Percentiles rank a stretch among this genome's conserved stretches.
These are phyloP conservation scores for Sclerurus mexicanus DNA, from an alignment of 2,113 vertebrate species.

Conservation along the genomic window DNA sequence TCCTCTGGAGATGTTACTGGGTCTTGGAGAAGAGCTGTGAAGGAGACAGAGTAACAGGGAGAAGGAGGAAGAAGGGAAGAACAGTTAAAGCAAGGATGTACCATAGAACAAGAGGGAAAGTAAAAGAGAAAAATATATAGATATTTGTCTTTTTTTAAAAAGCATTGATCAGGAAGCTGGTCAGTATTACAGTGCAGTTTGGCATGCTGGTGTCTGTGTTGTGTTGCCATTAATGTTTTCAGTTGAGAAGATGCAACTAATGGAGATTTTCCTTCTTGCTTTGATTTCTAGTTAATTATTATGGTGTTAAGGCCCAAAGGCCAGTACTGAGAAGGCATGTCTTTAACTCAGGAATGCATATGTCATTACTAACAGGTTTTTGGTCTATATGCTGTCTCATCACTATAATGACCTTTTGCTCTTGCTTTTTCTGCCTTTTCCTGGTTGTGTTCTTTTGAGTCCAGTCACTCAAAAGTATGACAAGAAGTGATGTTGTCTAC, in stretches of 20 bases:
- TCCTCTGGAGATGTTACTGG: background rate
- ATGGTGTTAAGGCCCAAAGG: background rate
- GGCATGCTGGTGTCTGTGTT: background rate
- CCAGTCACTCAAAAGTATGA: background rate
- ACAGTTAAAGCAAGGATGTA: background rate
- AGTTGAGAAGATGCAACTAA: background rate
- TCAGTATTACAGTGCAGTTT: background rate
- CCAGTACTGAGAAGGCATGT: background rate
- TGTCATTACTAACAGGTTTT: accelerated
- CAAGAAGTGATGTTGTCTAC: background rate
- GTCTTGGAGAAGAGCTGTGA: background rate
- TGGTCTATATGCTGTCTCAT: background rate
- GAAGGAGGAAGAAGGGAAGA: background rate
- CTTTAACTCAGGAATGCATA: background rate
- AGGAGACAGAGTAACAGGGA: background rate
- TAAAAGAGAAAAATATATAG: background rate
- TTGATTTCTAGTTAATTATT: background rate
- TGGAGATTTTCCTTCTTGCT: background rate
- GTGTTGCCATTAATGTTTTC: background rate
- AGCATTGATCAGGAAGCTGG: background rate
- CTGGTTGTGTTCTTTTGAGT: background rate
- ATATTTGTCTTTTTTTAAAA: background rate
- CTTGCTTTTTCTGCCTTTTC: background rate
- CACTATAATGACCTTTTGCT: background rate
- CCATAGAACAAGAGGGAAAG: background rate